Conservation (phyloP, 2,888 invertebrate genomes). For the Acrobasis repandana region DNA sequence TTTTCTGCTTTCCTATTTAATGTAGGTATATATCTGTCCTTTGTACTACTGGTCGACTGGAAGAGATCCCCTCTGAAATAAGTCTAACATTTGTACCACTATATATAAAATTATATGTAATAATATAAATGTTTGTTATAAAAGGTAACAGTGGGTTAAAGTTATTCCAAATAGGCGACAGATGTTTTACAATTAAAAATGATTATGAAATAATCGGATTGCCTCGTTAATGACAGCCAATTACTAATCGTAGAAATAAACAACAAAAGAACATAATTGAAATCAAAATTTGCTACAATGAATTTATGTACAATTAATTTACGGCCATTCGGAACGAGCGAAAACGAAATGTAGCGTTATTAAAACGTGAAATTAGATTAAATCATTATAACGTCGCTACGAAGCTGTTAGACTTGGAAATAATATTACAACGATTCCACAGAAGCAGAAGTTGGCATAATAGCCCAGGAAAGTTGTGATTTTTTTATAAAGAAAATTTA, state of each 20-base stretch:
- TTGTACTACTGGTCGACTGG: too few species aligned
- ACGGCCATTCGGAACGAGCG: neutral
- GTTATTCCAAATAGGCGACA: neutral
- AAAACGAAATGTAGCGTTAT: conserved; percentile 34
- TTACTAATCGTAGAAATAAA: neutral
- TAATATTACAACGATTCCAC: conserved; percentile 53
- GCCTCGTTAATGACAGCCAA: too few species aligned
- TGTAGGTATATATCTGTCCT: too few species aligned
- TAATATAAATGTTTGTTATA: too few species aligned
- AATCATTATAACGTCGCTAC: conserved; percentile 38
- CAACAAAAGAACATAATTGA: neutral
- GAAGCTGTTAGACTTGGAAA: conserved; percentile 48
- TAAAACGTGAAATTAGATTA: conserved; percentile 40
- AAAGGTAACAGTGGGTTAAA: neutral
- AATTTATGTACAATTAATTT: conserved; percentile 13
- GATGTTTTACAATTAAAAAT: neutral
- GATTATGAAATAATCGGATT: neutral
- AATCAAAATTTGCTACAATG: neutral
- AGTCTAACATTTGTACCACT: too few species aligned
- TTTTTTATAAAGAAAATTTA: too few species aligned
- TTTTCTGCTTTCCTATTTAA: too few species aligned
- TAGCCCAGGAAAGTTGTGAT: neutral
- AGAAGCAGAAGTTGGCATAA: conserved; percentile 47
- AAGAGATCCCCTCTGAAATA: too few species aligned
- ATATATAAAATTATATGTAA: too few species aligned